A percentile compares a stretch with the other conserved stretches of the same genome.
Evolutionary conservation across 2,888 invertebrate genomes (phyloP).

Genomic region (Pogonocherus hispidulus): DNA sequence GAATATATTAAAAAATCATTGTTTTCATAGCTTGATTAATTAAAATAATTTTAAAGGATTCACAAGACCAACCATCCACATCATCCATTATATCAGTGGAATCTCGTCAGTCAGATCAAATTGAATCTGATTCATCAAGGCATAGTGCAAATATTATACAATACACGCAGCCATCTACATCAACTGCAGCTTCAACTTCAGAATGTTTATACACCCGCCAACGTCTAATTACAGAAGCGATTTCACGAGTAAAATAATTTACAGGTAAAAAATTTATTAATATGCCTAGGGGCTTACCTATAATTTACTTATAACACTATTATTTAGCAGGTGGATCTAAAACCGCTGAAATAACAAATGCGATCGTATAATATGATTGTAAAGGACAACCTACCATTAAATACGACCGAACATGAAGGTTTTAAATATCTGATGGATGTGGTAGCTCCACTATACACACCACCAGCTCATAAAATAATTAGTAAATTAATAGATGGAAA

Average conservation of each 20-base stretch:
- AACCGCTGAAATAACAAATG: conserved; percentile 20
- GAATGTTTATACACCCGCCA: too few species aligned
- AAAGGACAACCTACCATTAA: conserved; percentile 42
- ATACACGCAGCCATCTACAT: too few species aligned
- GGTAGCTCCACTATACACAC: conserved; percentile 40
- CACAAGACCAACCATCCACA: too few species aligned
- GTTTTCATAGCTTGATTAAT: background rate
- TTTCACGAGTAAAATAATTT: background rate
- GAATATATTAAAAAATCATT: background rate
- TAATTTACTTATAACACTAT: too few species aligned
- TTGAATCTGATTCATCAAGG: too few species aligned
- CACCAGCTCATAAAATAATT: conserved; percentile 40
- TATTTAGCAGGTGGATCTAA: background rate
- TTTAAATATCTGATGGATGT: conserved; percentile 43
- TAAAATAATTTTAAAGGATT: background rate
- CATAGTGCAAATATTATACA: too few species aligned
- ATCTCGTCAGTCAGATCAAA: too few species aligned
- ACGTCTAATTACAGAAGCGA: background rate
- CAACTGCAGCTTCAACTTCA: too few species aligned
- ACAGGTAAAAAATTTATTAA: background rate
- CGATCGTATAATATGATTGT: conserved; percentile 42
- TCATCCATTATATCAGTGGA: too few species aligned
- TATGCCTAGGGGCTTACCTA: too few species aligned
- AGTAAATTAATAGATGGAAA: conserved; percentile 38
- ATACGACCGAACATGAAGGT: conserved; percentile 43